These are phyloP conservation scores for Microctenopoma lineatum DNA, from an alignment of 2,797 vertebrate genomes.

Conservation along the genomic window DNA sequence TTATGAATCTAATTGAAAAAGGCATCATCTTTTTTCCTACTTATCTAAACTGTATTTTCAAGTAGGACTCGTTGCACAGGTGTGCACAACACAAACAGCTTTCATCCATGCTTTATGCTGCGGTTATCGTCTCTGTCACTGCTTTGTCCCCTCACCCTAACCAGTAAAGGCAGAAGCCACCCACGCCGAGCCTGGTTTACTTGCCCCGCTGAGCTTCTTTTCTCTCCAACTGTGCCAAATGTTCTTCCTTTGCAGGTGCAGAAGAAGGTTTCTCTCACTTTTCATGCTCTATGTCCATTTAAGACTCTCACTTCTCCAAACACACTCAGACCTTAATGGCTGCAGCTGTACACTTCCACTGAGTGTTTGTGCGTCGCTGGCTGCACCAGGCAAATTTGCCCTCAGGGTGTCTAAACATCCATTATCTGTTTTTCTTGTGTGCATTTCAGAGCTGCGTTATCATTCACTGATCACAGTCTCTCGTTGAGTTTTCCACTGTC, in stretches of 20 bases:
- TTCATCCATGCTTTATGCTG: too few species aligned
- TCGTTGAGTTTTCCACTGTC: slow-evolving; percentile 23
- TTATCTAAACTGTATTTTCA: too few species aligned
- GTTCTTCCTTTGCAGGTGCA: background rate
- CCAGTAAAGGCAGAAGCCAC: too few species aligned
- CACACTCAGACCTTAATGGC: slow-evolving; percentile 8
- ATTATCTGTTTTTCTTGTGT: slow-evolving; percentile 21
- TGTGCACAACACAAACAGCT: too few species aligned
- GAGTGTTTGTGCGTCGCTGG: background rate
- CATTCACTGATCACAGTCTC: slow-evolving; percentile 9
- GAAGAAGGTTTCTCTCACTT: background rate
- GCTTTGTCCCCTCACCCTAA: too few species aligned
- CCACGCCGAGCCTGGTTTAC: too few species aligned
- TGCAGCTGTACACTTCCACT: background rate
- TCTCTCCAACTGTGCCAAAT: background rate
- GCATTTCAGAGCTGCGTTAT: slow-evolving; percentile 24
- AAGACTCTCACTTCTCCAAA: background rate
- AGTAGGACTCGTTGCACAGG: too few species aligned
- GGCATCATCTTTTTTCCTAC: background rate
- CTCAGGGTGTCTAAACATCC: slow-evolving; percentile 26
- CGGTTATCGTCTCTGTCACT: too few species aligned
- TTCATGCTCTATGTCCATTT: background rate
- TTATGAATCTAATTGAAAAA: background rate
- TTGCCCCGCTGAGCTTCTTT: too few species aligned
- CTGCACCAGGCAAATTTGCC: background rate